Conservation (phyloP, 2,888 invertebrate genomes). For the Tuta absoluta region DNA sequence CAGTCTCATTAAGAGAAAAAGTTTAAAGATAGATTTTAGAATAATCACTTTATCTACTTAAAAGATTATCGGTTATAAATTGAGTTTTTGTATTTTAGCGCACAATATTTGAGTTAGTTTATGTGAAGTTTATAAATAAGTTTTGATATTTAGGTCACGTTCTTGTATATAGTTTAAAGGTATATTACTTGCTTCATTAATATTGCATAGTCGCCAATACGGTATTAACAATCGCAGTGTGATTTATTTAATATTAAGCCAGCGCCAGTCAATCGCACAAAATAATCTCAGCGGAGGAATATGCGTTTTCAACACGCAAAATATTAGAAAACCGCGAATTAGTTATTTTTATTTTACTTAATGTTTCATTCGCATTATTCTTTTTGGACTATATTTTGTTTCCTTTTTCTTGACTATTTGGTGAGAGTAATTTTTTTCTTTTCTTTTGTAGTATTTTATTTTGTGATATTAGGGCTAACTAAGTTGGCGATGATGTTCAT, state of each 20-base stretch:
- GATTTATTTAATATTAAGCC: constrained; percentile 65
- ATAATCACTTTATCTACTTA: constrained; percentile 63
- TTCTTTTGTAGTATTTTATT: constrained; percentile 79
- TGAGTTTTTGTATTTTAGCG: constrained; percentile 73
- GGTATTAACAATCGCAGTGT: constrained; percentile 79
- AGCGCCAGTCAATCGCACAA: constrained; percentile 79
- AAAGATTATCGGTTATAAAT: constrained; percentile 60
- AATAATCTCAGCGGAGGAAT: constrained; percentile 44
- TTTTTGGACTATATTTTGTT: constrained; percentile 21
- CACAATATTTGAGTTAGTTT: constrained; percentile 65
- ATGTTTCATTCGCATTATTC: constrained; percentile 18
- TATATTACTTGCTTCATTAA: constrained; percentile 63
- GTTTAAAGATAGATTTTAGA: constrained; percentile 51
- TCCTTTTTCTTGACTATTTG: constrained; percentile 40
- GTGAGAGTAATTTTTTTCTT: constrained; percentile 61
- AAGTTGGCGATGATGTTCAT: constrained; percentile 78
- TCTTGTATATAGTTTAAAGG: constrained; percentile 69
- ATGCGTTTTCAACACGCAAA: constrained; percentile 25
- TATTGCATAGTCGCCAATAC: constrained; percentile 68
- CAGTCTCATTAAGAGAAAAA: constrained; percentile 57
- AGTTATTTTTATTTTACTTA: constrained; percentile 30
- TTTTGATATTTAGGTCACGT: constrained; percentile 61
- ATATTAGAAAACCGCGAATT: constrained; percentile 22
- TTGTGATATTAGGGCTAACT: constrained; percentile 82
- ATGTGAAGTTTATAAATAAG: constrained; percentile 51